These are phyloP conservation scores for Alectoris magna DNA, from an alignment of 2,797 vertebrate genomes.

Conservation along the genomic window DNA sequence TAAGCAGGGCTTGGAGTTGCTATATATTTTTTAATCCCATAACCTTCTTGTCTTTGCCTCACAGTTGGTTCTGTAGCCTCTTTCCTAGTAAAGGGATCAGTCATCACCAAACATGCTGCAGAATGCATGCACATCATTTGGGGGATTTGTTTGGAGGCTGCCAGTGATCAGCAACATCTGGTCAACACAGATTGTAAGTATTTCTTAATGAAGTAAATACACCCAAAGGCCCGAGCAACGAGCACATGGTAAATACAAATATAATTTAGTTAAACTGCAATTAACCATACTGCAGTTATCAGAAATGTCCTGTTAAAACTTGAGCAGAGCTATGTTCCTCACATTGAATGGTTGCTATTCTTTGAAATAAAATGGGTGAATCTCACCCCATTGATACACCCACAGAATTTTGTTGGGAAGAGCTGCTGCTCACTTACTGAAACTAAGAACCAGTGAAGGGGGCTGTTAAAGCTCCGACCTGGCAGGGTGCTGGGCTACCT, in stretches of 20 bases:
- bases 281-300: constrained; percentile 37
- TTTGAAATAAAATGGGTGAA: not conserved
- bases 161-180: constrained; percentile 60
- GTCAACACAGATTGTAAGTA: constrained; percentile 23
- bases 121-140: not conserved
- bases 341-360: not conserved
- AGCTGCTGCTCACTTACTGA: not conserved
- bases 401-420: not conserved
- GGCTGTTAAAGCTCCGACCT: not conserved
- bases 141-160: constrained; percentile 3
- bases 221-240: constrained; percentile 58
- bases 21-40: not conserved
- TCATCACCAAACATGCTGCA: not conserved
- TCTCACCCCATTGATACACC: not conserved
- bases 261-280: constrained; percentile 48
- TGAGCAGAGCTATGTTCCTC: constrained; percentile 5
- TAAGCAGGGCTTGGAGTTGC: not conserved
- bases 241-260: constrained; percentile 56
- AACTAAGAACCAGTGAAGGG: not conserved
- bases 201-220: constrained; percentile 55
- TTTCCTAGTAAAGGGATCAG: not conserved
- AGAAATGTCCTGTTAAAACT: constrained; percentile 44
- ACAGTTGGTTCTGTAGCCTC: not conserved
- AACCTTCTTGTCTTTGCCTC: not conserved
- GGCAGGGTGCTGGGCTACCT: not conserved